Base-by-base conservation (phyloP, 1,140 invertebrate genomes). In the Drosophila kepulauana region DNA sequence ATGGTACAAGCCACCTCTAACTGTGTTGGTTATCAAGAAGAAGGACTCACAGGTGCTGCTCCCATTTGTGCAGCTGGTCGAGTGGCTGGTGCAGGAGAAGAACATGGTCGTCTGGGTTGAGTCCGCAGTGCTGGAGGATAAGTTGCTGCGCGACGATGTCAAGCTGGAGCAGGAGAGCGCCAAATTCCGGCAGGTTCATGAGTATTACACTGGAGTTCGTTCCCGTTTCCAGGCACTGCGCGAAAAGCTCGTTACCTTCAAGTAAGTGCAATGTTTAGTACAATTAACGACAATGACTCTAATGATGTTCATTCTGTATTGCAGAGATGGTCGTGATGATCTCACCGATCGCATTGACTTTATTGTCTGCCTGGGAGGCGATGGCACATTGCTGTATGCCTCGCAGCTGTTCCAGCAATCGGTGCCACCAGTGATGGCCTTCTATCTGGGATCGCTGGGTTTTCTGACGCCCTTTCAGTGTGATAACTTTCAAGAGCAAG, bases 391-490 rank as follows among this genome's bases (percentile, higher is more conserved):
- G 1, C 93, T 99, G 0, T 98, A 99, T 92, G 98, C 98, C 49
- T 98, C 97, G 82, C 96, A 98, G 10, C 93, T 99, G 16, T 99
- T 99, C 87, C 95, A 99, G 95, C 96, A 98, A 95, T 98, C 97
- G n/a, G 98, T 99, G 48, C 98, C 98, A 38, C 98, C 98, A 5
- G 97, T 99, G 6, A 99, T 99, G 98, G 98, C 98, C 54, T 99
- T 99, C 93, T 98, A 99, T 93, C 94, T 99, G 69, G 98, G 98
- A 15, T 99, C 98, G 1, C 93, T 99, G 30, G 98, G 98, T 0
- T 99, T 99, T 92, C 94, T 99, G 0, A 99, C 98, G 6, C 98
- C 98, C 3, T 99, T 99, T 93, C 96, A 97, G 92, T 98, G 99
- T 93, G 96, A 98, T 75, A 97, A 98, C 92, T 99, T 98, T 90